Percentiles rank a stretch among this genome's conserved stretches.
phyloP scores from a whole-genome alignment of 1,140 invertebrate genomes.

The Venturia canescens region DNA sequence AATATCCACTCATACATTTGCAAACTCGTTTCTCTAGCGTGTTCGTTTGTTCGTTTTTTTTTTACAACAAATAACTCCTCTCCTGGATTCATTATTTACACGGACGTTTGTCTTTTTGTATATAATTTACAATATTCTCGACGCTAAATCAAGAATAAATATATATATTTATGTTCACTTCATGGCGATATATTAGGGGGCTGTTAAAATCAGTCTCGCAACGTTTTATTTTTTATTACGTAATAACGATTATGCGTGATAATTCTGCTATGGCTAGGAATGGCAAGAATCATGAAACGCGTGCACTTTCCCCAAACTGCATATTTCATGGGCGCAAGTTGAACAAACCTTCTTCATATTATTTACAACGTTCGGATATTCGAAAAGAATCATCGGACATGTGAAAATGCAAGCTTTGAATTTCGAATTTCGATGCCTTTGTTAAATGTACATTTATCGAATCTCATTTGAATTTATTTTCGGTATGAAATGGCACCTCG shows the following conservation, averaged over 20 bases:
- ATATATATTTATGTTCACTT: constrained; percentile 39
- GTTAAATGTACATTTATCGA: background rate
- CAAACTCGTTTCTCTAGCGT: constrained; percentile 53
- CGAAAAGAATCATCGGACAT: background rate
- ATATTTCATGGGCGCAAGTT: background rate
- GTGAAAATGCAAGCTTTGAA: too few relatives aligned
- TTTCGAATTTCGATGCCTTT: too few relatives aligned
- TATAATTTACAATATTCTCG: constrained; percentile 65
- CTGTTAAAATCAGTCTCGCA: constrained; percentile 67
- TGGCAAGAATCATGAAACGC: constrained; percentile 31
- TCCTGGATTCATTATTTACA: constrained; percentile 67
- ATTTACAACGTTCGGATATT: background rate
- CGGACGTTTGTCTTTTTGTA: constrained; percentile 25
- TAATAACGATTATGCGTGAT: constrained; percentile 39
- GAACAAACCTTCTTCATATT: background rate
- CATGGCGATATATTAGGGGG: constrained; percentile 58
- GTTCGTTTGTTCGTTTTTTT: constrained; percentile 26
- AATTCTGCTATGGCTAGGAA: constrained; percentile 52
- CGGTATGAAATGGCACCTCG: too few relatives aligned
- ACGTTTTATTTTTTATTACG: constrained; percentile 9
- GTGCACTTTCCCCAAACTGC: background rate
- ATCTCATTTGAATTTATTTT: too few relatives aligned
- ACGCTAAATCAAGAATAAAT: background rate
- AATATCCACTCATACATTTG: constrained; percentile 56
- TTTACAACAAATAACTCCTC: constrained; percentile 47